Conservation (phyloP, 2,113 vertebrate genomes). For the Circaetus cinerascens region DNA sequence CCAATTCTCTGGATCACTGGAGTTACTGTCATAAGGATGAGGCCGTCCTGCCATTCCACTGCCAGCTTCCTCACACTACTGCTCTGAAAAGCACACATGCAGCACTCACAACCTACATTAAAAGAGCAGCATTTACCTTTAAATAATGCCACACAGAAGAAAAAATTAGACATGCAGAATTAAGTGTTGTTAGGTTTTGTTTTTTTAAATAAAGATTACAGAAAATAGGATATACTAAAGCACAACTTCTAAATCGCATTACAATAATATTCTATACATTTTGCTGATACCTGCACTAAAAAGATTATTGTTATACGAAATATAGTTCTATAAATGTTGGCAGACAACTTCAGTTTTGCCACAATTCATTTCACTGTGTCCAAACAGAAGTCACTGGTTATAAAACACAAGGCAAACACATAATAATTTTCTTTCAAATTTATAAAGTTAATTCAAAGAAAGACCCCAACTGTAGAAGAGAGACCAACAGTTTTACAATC, state of each 20-base stretch:
- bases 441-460: not conserved
- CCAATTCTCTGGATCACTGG: slow-evolving; percentile 92
- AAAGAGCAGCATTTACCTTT: slow-evolving; percentile 77
- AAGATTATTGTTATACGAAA: not conserved
- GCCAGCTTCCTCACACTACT: slow-evolving; percentile 81
- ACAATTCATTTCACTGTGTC: not conserved
- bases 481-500: not conserved
- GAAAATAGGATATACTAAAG: not conserved
- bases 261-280: not conserved
- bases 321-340: not conserved
- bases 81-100: slow-evolving; percentile 79
- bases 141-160: slow-evolving; percentile 60
- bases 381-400: not conserved
- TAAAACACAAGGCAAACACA: not conserved
- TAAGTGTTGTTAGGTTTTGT: slow-evolving; percentile 22
- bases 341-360: not conserved
- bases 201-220: slow-evolving; percentile 10
- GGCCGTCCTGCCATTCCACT: slow-evolving; percentile 91
- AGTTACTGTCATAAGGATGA: slow-evolving; percentile 94
- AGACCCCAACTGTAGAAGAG: not conserved
- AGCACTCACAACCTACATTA: slow-evolving; percentile 84
- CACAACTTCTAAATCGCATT: not conserved
- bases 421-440: not conserved
- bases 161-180: slow-evolving; percentile 44
- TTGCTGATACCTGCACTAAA: not conserved